Evolutionary conservation across 2,113 vertebrate genomes (phyloP), one percentile per base, ranked within the genome.

Genomic region (Callocephalon fimbriatum): DNA sequence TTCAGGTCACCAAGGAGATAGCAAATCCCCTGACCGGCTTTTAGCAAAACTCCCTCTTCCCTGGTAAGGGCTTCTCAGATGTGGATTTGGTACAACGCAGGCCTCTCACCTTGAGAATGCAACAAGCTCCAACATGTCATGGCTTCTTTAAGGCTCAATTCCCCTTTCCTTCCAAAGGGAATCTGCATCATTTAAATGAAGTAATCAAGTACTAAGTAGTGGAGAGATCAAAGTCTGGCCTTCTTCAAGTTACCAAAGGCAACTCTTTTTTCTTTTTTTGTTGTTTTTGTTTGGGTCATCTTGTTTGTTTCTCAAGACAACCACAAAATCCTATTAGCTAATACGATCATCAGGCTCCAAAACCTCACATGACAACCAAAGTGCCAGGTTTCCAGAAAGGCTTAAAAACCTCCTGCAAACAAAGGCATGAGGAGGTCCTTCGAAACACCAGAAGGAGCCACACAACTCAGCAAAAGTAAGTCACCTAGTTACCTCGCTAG

Each of bases 161-260:
- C 12, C 4, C 10, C 2, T 67, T 59, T 68, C 48, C 5, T 73
- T 72, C 18, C 25, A 56, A 35, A 45, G 3, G 20, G 15, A 37
- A 68, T 26, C 18, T 73, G 5, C 29, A 51, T 26, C 19, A 45
- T 48, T 66, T 58, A 42, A 86, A 50, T 13, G 63, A n/a, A 56
- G 16, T 15, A 44, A 51, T 25, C 29, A 70, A 76, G 15, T 9
- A 11, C 45, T 37, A 61, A 92, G 13, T 13, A 58, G 50, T 4
- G 42, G 7, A 58, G 2, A 18, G 9, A 53, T 21, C 17, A 32
- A 65, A 82, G 10, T n/a, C 25, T 1, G 0, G 3, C 7, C 10
- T 70, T 45, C 26, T 73, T 47, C 1, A 4, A 73, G 15, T 32
- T 38, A 73, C 35, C 25, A 80, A 38, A 59, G 21, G 8, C 8